Evolutionary conservation across 2,113 vertebrate genomes (phyloP).

Genomic region (Axis porcinus): DNA sequence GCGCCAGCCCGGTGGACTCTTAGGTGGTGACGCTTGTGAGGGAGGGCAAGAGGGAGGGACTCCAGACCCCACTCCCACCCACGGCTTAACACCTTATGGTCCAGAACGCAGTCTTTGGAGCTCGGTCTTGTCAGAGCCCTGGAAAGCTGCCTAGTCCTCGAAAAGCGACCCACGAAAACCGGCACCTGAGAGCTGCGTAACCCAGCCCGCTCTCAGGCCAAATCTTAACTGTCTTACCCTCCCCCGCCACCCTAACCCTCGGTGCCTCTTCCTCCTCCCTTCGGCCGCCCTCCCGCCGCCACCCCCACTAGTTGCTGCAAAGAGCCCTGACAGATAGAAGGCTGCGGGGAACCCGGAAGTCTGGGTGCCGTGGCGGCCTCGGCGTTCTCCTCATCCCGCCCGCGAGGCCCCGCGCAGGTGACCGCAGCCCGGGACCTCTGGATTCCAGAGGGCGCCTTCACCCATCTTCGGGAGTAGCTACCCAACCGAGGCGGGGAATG

Average conservation of each 20-base stretch:
- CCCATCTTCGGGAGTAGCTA: background rate
- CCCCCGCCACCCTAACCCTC: background rate
- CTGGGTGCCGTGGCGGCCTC: background rate
- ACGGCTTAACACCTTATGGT: conserved; percentile 43
- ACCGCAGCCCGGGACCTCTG: background rate
- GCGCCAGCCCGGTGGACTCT: background rate
- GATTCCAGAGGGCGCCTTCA: background rate
- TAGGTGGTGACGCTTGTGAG: background rate
- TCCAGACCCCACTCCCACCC: conserved; percentile 19
- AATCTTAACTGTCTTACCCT: background rate
- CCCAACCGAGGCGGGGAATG: background rate
- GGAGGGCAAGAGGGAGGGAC: background rate
- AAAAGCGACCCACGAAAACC: background rate
- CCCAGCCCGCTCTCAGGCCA: background rate
- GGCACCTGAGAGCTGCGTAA: background rate
- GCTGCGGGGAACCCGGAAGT: conserved; percentile 25
- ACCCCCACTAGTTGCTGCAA: background rate
- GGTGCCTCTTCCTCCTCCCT: background rate
- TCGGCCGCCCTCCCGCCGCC: background rate
- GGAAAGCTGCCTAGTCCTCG: background rate
- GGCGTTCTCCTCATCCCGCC: background rate
- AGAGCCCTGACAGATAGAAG: background rate
- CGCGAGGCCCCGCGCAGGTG: background rate
- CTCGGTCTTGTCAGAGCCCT: background rate
- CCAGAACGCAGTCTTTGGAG: background rate